Evolutionary conservation across 2,797 vertebrate genomes (phyloP).

Genomic region (Acrossocheilus fasciatus): DNA sequence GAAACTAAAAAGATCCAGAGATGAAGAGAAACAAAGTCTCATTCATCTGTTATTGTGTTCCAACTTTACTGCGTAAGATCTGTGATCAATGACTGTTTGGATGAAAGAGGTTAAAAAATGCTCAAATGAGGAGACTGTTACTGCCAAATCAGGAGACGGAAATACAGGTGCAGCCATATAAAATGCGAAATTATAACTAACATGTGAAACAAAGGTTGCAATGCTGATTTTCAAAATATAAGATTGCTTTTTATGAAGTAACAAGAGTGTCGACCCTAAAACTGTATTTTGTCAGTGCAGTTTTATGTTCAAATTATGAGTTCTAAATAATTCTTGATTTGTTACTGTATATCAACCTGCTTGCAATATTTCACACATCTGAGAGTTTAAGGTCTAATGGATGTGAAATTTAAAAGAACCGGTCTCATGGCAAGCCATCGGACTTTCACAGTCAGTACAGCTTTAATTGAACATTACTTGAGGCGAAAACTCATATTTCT

Average conservation of each 20-base stretch:
- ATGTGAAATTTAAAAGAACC: constrained; percentile 35
- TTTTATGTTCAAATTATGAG: background rate
- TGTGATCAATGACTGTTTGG: constrained; percentile 49
- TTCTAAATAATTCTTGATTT: constrained; percentile 17
- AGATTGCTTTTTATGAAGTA: background rate
- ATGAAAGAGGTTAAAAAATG: constrained; percentile 54
- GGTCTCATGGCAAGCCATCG: constrained; percentile 65
- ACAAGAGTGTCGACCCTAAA: background rate
- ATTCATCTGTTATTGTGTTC: constrained; percentile 53
- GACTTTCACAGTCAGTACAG: constrained; percentile 72
- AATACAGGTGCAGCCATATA: constrained; percentile 3
- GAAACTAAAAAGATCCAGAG: constrained; percentile 71
- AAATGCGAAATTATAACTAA: background rate
- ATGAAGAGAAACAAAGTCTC: constrained; percentile 69
- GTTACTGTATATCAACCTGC: background rate
- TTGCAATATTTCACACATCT: background rate
- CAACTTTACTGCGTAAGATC: constrained; percentile 51
- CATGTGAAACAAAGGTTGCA: background rate
- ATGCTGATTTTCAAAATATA: background rate
- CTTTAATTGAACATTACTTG: constrained; percentile 85
- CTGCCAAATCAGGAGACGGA: constrained; percentile 25
- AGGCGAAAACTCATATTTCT: constrained; percentile 82
- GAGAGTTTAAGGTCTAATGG: background rate
- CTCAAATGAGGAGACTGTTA: constrained; percentile 27
- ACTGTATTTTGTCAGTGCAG: background rate